Evolutionary conservation across 2,113 vertebrate species (phyloP), one percentile per base, ranked within the genome.

Genomic region (Onychostoma macrolepis): DNA sequence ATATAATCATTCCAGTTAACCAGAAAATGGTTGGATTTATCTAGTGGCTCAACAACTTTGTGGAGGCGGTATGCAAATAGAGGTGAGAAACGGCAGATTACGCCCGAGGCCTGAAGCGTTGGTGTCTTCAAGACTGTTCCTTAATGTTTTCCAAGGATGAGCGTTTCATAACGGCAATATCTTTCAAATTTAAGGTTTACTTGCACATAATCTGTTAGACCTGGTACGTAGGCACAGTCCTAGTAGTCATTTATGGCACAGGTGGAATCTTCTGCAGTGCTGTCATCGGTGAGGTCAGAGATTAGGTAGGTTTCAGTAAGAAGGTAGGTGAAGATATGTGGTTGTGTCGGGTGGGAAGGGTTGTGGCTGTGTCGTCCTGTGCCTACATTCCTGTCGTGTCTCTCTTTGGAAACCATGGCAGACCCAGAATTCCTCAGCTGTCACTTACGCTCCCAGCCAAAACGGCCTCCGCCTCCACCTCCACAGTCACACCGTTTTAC

Each of bases 401-500:
- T 94, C 92, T 94, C 89, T 89, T 28, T 96, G 94, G 96, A 96
- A 97, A 97, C 94, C 93, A 86, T 94, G 94, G 93, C 93, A 93
- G 95, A 93, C 93, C 92, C 89, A 91, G 93, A 96, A 96, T 97
- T 97, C 95, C 94, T 96, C 96, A 97, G 96, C 96, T 97, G 96
- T 96, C 95, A 95, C 89, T 92, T 95, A 92, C 87, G 92, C 91
- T 87, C 94, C 92, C 90, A 85, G 82, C 87, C 10, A 71, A 83
- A 83, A 53, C 10, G 50, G 11, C 30, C 53, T 72, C 80, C 87
- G 11, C 30, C 53, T 72, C 80, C 87, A 86, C 89, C 84, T 91
- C 85, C 71, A 56, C 63, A 67, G 85, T 71, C 63, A 71, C 24
- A 12, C 6, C 4, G 2, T 71, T 72, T 74, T 48, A 79, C 30